Evolutionary conservation across 1,140 invertebrate genomes (phyloP).

Genomic region (Dysdera silvatica): DNA sequence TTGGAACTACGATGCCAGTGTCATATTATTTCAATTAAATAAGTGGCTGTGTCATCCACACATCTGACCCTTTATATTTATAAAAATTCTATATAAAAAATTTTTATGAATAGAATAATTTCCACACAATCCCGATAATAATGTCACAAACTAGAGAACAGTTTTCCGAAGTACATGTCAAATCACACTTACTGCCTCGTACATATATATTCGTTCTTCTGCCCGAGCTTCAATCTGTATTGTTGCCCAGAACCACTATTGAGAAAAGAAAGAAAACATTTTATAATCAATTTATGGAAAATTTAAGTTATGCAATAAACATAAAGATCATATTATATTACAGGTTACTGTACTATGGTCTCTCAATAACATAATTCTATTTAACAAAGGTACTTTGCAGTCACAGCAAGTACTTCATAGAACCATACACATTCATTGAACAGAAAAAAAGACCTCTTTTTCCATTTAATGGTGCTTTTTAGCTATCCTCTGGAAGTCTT

Average conservation of each 20-base stretch:
- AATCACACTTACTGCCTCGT: slow-evolving; percentile 24
- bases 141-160: background rate
- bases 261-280: no score
- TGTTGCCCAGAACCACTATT: slow-evolving; percentile 96
- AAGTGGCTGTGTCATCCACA: background rate
- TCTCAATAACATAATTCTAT: no score
- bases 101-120: background rate
- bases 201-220: slow-evolving; percentile 71
- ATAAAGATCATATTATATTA: no score
- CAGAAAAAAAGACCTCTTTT: no score
- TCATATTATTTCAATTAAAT: background rate
- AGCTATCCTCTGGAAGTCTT: no score
- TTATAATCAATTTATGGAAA: background rate
- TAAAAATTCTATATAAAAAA: background rate
- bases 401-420: no score
- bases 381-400: no score
- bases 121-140: background rate
- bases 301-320: no score
- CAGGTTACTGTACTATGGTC: no score
- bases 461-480: no score
- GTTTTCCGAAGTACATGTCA: no score
- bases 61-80: background rate
- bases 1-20: background rate
- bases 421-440: no score
- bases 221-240: slow-evolving; percentile 91